Evolutionary conservation across 2,113 vertebrate genomes (phyloP), one percentile per base, ranked within the genome.

Genomic region (Paradisaea rubra): DNA sequence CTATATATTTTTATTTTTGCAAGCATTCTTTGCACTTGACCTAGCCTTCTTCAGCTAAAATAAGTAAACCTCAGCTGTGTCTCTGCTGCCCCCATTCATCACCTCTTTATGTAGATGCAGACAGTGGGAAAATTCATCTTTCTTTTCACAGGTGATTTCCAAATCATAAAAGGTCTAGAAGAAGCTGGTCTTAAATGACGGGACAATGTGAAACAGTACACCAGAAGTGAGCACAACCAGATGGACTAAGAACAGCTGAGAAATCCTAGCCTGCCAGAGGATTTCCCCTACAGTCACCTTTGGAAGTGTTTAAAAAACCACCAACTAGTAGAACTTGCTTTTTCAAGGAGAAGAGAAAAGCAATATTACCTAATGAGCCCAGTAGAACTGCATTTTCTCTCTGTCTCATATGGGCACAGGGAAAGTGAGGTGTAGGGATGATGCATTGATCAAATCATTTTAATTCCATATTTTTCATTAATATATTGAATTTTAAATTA

Each of bases 401-500:
- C 63, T 8, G 4, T 60, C 50, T 91, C 23, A 69, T 10, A 76
- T 44, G 22, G 17, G 13, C 50, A 71, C 4, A 2, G 6, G 5
- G 9, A 28, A 71, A 81, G 66, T 30, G 45, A 86, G 14, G 28
- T 59, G 14, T 69, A 91, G 15, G 39, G 45, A 61, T 85, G 61
- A 87, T 54, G 16, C 49, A 90, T 71, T 64, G 68, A 86, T 63
- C 23, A 31, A 88, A 80, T 60, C 0, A 80, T 64, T 94, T 92
- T 60, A 60, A 84, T 86, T 81, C 41, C 9, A 37, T 64, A 50
- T 91, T 93, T 93, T 88, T 91, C 85, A 85, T 57, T 5, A 89
- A 92, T 80, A 80, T 47, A 87, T 72, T 81, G 86, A 85, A 86
- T 81, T 92, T 88, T 87, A 44, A 83, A 85, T 95, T 91, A 93